These are phyloP conservation scores for Maccullochella peelii DNA, from an alignment of 2,113 vertebrate genomes.

Conservation along the genomic window DNA sequence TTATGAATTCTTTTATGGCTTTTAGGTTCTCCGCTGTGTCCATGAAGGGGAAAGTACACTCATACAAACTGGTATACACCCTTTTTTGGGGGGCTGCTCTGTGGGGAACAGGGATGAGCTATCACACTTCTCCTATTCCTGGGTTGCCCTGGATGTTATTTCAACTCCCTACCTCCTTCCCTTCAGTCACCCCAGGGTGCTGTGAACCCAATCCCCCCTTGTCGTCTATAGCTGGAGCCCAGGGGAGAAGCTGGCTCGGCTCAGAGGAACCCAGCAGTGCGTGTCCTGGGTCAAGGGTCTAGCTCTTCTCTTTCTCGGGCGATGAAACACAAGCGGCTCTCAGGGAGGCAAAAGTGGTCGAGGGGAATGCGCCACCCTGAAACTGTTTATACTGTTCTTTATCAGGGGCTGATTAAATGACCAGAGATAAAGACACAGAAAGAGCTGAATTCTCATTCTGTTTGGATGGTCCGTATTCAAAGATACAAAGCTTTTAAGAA, in stretches of 20 bases:
- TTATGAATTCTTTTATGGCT: constrained; percentile 23
- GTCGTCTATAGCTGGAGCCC: constrained; percentile 31
- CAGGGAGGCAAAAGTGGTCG: constrained; percentile 45
- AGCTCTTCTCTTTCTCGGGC: constrained; percentile 66
- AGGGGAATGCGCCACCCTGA: constrained; percentile 57
- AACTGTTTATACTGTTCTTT: constrained; percentile 53
- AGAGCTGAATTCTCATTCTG: constrained; percentile 12
- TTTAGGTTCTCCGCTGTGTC: neutral
- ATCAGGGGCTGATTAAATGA: constrained; percentile 63
- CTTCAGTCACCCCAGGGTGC: constrained; percentile 66
- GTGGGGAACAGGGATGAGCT: constrained; percentile 58
- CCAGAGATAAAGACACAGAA: constrained; percentile 46
- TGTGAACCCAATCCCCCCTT: constrained; percentile 68
- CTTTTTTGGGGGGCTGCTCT: constrained; percentile 48
- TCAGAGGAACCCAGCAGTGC: constrained; percentile 68
- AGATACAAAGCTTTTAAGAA: neutral
- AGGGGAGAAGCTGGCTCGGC: constrained; percentile 20
- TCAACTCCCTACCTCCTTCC: constrained; percentile 62
- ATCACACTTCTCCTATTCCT: constrained; percentile 69
- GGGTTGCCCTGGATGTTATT: constrained; percentile 77
- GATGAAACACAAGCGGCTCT: constrained; percentile 73
- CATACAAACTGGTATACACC: constrained; percentile 26
- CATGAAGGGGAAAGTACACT: constrained; percentile 19
- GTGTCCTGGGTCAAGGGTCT: constrained; percentile 72
- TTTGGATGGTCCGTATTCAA: constrained; percentile 2